Evolutionary conservation across 1,140 invertebrate species (phyloP), one percentile per base, ranked within the genome.

Genomic region (Monomorium pharaonis): DNA sequence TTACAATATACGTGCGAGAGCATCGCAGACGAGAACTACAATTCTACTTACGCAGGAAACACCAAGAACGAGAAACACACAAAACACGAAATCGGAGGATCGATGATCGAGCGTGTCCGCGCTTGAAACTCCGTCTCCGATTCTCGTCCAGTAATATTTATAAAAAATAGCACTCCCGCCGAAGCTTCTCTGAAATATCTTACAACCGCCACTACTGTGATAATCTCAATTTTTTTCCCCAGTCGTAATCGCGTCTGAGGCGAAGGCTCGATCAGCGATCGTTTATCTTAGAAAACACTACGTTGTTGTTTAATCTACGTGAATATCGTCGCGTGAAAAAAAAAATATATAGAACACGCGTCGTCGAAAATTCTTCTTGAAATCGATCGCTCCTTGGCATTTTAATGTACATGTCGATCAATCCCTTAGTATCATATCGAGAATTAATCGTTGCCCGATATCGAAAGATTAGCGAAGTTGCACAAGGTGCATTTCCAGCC

Each of bases 31-130:
- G 12, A 84, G 9, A 14, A 33, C 60, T 86, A 86, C 47, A 69
- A 21, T 42, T 62, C 42, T 91, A 92, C 90, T 89, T 88, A 89
- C 78, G 72, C 56, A 88, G 85, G 81, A 90, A 86, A 92, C 90
- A 91, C 67, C 87, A 84, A 92, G 81, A 89, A 88, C 91, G 84
- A 89, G 89, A 92, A 89, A 92, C 87, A 92, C 91, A 88, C 86
- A 90, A 88, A 92, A 92, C 88, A 92, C 88, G 76, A 90, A 92
- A 84, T 72, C 67, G 83, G 87, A 84, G 58, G 83, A 88, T 88
- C 67, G 85, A 85, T 67, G 87, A 85, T 89, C 87, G 80, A 88
- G 87, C 86, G 67, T 72, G n/a, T n/a, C 42, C 78, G 78, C 67
- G 51, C 37, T 74, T 72, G 49, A 44, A 81, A 72, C 37, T n/a